These are phyloP conservation scores for Anguilla marmorata DNA, from an alignment of 2,797 vertebrate genomes.

Conservation along the genomic window DNA sequence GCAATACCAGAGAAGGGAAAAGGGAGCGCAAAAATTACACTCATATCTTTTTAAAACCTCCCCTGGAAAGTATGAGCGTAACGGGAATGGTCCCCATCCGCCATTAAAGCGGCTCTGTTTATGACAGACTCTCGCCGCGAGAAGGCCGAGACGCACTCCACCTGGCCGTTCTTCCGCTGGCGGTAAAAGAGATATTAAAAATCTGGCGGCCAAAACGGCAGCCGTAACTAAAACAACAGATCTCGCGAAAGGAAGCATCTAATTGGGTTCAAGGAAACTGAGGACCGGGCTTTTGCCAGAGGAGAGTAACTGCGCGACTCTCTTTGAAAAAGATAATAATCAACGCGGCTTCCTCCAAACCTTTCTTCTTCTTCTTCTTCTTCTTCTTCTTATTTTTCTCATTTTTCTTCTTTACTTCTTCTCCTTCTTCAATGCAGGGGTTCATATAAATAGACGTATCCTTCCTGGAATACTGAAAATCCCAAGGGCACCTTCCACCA, in stretches of 20 bases:
- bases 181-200: constrained; percentile 28
- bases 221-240: constrained; percentile 24
- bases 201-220: neutral
- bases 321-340: constrained; percentile 38
- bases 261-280: constrained; percentile 32
- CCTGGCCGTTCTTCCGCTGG: constrained; percentile 42
- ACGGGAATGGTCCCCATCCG: neutral
- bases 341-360: constrained; percentile 21
- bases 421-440: constrained; percentile 43
- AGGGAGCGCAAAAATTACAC: constrained; percentile 19
- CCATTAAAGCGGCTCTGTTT: constrained; percentile 23
- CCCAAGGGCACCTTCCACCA: constrained; percentile 53
- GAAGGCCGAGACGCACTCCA: constrained; percentile 45
- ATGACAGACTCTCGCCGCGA: constrained; percentile 33
- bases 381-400: constrained; percentile 54
- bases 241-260: constrained; percentile 7
- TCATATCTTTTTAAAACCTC: constrained; percentile 9
- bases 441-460: constrained; percentile 54
- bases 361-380: constrained; percentile 48
- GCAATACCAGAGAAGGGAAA: constrained; percentile 28
- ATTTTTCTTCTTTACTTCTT: constrained; percentile 35
- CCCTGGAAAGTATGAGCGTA: neutral
- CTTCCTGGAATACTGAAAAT: constrained; percentile 54
- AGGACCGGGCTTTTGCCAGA: neutral
- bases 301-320: constrained; percentile 39